phyloP scores from a whole-genome alignment of 2,888 invertebrate species.

The Coelinius sp. region DNA sequence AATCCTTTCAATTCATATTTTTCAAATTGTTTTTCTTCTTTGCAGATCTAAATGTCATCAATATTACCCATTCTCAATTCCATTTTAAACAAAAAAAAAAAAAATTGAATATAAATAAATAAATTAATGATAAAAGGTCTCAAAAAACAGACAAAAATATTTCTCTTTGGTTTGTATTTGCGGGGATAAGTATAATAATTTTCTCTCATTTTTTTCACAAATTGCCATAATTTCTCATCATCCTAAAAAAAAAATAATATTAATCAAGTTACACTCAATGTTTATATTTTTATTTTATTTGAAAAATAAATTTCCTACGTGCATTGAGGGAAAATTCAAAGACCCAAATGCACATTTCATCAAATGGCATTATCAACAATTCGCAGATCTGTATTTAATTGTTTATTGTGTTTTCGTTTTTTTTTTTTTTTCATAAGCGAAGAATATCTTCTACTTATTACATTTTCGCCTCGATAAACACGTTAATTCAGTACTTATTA shows the following conservation, averaged over 20 bases:
- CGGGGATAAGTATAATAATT: not conserved
- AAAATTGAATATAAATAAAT: not conserved
- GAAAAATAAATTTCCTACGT: conserved; percentile 4
- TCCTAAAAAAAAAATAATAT: not conserved
- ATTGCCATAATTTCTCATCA: not conserved
- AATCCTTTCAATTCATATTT: not conserved
- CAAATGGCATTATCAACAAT: conserved; percentile 14
- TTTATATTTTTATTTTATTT: conserved; percentile 18
- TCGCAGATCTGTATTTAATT: not conserved
- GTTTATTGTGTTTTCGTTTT: not conserved
- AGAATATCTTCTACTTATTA: not conserved
- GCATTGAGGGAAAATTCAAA: not conserved
- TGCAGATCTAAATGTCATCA: conserved; percentile 72
- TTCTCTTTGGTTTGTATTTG: conserved; percentile 32
- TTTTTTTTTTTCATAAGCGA: conserved; percentile 6
- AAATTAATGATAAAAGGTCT: conserved; percentile 27
- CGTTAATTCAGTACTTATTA: conserved; percentile 5
- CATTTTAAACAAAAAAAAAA: conserved; percentile 61
- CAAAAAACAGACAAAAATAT: conserved; percentile 16
- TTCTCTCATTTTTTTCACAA: not conserved
- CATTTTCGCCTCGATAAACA: not conserved
- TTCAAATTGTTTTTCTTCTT: conserved; percentile 44
- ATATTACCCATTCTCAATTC: conserved; percentile 72
- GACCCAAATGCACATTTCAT: not conserved
- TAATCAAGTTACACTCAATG: conserved; percentile 15